A percentile compares a stretch with the other conserved stretches of the same genome.
Conservation (phyloP, 1,140 invertebrate genomes). For the Radopholus similis region DNA sequence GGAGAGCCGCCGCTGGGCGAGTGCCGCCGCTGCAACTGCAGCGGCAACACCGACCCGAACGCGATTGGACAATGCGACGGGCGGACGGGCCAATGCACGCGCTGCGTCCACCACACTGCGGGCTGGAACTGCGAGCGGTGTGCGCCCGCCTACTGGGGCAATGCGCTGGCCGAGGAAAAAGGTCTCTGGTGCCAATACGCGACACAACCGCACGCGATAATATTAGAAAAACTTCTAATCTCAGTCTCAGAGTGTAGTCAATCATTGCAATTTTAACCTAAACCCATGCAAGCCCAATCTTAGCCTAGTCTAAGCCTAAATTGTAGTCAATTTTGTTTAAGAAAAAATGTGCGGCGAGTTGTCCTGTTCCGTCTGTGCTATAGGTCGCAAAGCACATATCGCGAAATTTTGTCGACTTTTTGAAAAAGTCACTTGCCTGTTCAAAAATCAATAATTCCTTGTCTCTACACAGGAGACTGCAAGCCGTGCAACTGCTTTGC, state of each 20-base stretch:
- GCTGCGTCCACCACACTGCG: constrained; percentile 90
- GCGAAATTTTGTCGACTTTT: neutral
- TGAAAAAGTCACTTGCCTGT: neutral
- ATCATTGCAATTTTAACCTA: no score
- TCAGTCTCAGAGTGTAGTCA: no score
- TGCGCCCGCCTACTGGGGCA: constrained; percentile 69
- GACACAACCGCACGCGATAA: no score
- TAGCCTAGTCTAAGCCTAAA: no score
- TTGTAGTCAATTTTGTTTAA: no score
- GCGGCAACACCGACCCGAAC: constrained; percentile 88
- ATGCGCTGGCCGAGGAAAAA: constrained; percentile 53
- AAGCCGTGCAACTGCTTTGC: constrained; percentile 68
- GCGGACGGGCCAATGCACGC: constrained; percentile 85
- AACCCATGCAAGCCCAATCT: no score
- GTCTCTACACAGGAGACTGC: constrained; percentile 22
- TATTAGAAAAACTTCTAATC: no score
- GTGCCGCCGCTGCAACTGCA: constrained; percentile 84
- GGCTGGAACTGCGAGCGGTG: constrained; percentile 80
- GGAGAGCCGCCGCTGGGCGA: constrained; percentile 74
- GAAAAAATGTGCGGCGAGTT: no score
- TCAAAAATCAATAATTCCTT: neutral
- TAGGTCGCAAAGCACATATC: neutral
- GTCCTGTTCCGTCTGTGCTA: neutral
- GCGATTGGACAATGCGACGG: constrained; percentile 86
- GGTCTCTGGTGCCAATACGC: neutral